phyloP scores from a whole-genome alignment of 2,888 invertebrate species.

The Pomacea canaliculata region DNA sequence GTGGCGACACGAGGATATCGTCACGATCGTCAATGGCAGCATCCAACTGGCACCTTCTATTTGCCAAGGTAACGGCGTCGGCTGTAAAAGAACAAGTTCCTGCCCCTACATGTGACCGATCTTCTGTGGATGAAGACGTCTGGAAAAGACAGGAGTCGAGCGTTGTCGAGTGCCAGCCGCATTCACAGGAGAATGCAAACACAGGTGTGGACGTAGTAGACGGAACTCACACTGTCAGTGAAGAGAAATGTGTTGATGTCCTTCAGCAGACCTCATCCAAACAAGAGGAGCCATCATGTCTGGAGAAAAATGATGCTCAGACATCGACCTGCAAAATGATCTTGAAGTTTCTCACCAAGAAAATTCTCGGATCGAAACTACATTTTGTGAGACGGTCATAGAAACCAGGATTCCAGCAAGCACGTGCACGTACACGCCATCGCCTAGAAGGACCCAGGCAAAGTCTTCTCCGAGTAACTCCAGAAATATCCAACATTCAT shows the following conservation, averaged over 20 bases:
- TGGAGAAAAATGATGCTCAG: neutral
- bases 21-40: conserved; percentile 20
- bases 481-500: neutral
- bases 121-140: neutral
- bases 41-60: conserved; percentile 20
- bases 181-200: neutral
- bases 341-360: neutral
- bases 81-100: neutral
- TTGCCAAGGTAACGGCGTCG: conserved; percentile 17
- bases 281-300: too few relatives aligned
- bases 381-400: conserved; percentile 17
- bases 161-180: neutral
- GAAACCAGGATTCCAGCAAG: conserved; percentile 13
- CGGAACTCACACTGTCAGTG: neutral
- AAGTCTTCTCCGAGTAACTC: neutral
- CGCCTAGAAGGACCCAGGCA: neutral
- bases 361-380: conserved; percentile 17
- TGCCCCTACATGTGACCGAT: neutral
- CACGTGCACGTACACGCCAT: neutral
- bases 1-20: conserved; percentile 9
- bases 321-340: neutral
- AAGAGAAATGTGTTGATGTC: neutral
- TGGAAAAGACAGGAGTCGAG: neutral
- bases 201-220: neutral
- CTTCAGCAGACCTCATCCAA: neutral